phyloP scores from a whole-genome alignment of 2,888 invertebrate genomes.

The Metallyticus violacea region DNA sequence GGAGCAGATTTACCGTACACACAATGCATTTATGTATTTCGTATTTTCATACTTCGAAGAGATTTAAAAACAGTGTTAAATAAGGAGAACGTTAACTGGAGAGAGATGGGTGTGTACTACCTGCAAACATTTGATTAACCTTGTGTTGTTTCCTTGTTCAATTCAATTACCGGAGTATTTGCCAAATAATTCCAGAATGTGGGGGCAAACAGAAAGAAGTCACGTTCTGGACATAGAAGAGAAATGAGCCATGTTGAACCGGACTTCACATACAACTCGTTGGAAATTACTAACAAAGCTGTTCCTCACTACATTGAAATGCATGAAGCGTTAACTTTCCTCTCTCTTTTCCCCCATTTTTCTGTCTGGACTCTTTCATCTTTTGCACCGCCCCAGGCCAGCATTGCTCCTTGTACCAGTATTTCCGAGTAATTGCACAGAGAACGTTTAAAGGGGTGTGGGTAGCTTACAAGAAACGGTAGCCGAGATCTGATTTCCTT shows the following conservation, averaged over 20 bases:
- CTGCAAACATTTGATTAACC: background rate
- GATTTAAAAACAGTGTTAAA: too few species aligned
- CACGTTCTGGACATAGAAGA: background rate
- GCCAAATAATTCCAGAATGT: background rate
- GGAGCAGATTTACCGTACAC: too few species aligned
- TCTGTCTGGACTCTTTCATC: background rate
- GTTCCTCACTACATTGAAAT: background rate
- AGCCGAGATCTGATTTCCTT: background rate
- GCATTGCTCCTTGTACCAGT: background rate
- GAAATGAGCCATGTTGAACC: too few species aligned
- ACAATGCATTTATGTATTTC: too few species aligned
- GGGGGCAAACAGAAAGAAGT: background rate
- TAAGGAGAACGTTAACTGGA: too few species aligned
- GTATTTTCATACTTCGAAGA: too few species aligned
- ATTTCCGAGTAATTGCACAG: background rate
- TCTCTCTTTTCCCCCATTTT: background rate
- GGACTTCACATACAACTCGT: background rate
- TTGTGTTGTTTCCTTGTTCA: background rate
- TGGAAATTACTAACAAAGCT: background rate
- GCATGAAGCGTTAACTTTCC: background rate
- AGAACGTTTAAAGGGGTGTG: background rate
- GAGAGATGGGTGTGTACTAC: background rate
- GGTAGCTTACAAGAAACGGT: background rate
- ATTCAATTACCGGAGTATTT: background rate
- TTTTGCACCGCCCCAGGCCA: background rate